Conservation (phyloP, 37 sponge, comb jelly and placozoan species). For the Aphrocallistes beatrix region DNA sequence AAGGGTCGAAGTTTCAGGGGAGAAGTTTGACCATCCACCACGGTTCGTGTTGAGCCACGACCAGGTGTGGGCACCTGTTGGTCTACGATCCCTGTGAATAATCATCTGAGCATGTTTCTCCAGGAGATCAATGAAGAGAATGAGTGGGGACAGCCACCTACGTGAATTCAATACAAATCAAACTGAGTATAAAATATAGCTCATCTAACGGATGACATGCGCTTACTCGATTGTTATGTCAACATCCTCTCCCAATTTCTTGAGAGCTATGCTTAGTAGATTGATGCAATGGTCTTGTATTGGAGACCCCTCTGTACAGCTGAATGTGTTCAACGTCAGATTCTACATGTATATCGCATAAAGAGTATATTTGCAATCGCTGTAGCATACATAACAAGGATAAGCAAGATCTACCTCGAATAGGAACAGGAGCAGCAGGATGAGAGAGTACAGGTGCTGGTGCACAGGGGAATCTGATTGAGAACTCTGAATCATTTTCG, state of each 20-base stretch:
- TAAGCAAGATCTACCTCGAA: neutral
- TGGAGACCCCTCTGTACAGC: neutral
- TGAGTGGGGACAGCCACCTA: conserved; percentile 35
- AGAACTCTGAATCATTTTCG: neutral
- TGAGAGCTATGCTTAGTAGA: neutral
- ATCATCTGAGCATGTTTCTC: conserved; percentile 3
- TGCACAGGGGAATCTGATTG: neutral
- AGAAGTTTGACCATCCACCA: neutral
- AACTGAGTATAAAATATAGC: neutral
- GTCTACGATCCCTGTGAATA: neutral
- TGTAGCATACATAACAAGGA: too few relatives aligned
- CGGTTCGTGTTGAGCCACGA: neutral
- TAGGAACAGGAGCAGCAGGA: neutral
- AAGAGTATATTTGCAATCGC: too few relatives aligned
- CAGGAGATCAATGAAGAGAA: conserved; percentile 38
- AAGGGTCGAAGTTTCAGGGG: neutral
- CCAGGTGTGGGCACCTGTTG: neutral
- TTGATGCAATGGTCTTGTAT: conserved; percentile 6
- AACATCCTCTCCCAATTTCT: neutral
- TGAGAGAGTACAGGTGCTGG: neutral
- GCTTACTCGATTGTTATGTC: neutral
- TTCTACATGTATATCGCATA: neutral
- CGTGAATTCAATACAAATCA: neutral
- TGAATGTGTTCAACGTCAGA: neutral
- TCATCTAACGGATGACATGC: neutral